Conservation (phyloP, 2,113 vertebrate species). For the Phalacrocorax carbo region DNA sequence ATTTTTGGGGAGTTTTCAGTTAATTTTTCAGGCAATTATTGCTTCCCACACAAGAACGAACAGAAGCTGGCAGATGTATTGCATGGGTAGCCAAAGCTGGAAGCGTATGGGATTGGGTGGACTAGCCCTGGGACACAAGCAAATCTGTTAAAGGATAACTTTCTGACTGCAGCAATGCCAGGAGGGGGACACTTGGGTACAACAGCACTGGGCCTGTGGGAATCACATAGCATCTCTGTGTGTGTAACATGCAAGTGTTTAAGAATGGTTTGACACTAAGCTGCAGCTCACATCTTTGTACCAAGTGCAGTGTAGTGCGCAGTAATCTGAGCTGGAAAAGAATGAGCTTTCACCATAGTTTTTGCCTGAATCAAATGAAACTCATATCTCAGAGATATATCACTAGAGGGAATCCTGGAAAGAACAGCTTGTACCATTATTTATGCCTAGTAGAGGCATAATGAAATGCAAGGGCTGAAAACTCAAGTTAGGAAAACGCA, state of each 20-base stretch:
- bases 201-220: background rate
- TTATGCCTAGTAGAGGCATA: background rate
- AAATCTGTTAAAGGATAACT: background rate
- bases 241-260: background rate
- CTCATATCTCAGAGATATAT: background rate
- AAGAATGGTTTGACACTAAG: background rate
- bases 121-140: background rate
- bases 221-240: background rate
- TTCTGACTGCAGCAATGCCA: background rate
- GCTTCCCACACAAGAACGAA: background rate
- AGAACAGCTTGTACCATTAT: background rate
- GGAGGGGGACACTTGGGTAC: background rate
- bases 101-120: background rate
- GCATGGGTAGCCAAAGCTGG: background rate
- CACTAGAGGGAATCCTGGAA: background rate
- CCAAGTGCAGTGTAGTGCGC: background rate
- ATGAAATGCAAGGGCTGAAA: background rate
- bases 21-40: background rate
- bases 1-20: background rate
- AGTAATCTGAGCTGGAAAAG: background rate
- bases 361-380: background rate
- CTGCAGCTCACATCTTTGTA: accelerated
- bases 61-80: background rate
- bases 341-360: background rate
- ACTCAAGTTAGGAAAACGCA: background rate